Percentiles rank a stretch among this genome's conserved stretches.
phyloP scores from a whole-genome alignment of 2,113 vertebrate species.

The Eidolon helvum region DNA sequence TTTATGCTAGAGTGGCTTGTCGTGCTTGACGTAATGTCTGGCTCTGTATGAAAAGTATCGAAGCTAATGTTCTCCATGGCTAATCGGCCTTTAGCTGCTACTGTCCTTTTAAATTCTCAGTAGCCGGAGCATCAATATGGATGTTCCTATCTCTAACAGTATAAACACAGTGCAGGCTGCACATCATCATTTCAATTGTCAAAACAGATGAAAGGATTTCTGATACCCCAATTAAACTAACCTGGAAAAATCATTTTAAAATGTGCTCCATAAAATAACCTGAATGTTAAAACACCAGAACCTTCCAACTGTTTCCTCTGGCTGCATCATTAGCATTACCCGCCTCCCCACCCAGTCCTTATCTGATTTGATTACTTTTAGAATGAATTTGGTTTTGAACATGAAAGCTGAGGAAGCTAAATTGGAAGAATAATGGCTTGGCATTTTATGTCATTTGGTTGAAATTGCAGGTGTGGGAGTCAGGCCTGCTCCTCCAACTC shows the following conservation, averaged over 20 bases:
- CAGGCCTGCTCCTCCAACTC: constrained; percentile 55
- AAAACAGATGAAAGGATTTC: constrained; percentile 78
- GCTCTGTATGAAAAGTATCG: constrained; percentile 27
- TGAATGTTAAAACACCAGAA: constrained; percentile 69
- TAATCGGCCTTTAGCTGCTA: constrained; percentile 76
- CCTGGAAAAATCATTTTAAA: constrained; percentile 78
- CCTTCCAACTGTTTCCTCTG: constrained; percentile 18
- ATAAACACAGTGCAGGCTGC: constrained; percentile 49
- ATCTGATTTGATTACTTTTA: constrained; percentile 75
- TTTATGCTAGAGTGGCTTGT: constrained; percentile 74
- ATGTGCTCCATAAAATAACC: constrained; percentile 71
- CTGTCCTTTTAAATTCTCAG: constrained; percentile 72
- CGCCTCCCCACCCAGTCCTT: neutral
- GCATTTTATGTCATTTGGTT: constrained; percentile 79
- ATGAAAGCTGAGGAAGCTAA: constrained; percentile 73
- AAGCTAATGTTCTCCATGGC: constrained; percentile 72
- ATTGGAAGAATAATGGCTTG: constrained; percentile 77
- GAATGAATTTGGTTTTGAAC: constrained; percentile 66
- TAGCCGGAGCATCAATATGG: constrained; percentile 62
- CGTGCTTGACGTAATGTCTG: constrained; percentile 62
- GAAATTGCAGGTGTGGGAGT: constrained; percentile 79
- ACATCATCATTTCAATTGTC: constrained; percentile 73
- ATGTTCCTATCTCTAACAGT: constrained; percentile 32
- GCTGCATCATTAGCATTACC: constrained; percentile 41
- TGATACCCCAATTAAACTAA: constrained; percentile 78